A percentile compares a stretch with the other conserved stretches of the same genome.
Conservation (phyloP, 2,888 invertebrate genomes). For the Cremastobaeus sp. region DNA sequence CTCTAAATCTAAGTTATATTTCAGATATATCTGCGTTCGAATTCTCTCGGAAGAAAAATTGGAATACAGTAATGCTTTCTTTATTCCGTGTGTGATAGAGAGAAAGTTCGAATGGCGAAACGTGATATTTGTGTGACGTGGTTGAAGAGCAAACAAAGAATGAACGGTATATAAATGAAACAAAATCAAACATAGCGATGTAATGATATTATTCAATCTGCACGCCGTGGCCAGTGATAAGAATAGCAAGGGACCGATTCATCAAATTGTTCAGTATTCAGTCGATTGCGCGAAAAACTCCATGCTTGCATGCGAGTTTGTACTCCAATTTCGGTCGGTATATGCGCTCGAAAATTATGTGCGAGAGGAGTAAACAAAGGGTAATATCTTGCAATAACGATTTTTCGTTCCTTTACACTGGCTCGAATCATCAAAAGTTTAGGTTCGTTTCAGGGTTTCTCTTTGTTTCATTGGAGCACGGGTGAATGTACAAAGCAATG, state of each 20-base stretch:
- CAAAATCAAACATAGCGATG: slow-evolving; percentile 49
- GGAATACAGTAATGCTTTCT: slow-evolving; percentile 48
- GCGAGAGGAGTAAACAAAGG: background rate
- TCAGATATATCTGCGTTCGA: slow-evolving; percentile 9
- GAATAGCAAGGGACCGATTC: background rate
- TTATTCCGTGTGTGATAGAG: slow-evolving; percentile 36
- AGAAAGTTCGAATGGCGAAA: slow-evolving; percentile 30
- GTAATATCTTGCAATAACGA: slow-evolving; percentile 10
- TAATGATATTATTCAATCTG: background rate
- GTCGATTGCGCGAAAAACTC: background rate
- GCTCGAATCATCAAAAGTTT: slow-evolving; percentile 2
- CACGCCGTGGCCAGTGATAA: slow-evolving; percentile 17
- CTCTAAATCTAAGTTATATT: background rate
- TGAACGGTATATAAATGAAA: slow-evolving; percentile 21
- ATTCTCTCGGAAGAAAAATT: slow-evolving; percentile 35
- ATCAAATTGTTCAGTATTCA: background rate
- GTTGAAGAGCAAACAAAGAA: background rate
- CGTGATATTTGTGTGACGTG: slow-evolving; percentile 27
- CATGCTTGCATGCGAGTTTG: background rate
- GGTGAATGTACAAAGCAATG: slow-evolving; percentile 79
- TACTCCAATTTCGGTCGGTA: background rate
- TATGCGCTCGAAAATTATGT: background rate
- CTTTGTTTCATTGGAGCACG: slow-evolving; percentile 77
- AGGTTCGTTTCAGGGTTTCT: slow-evolving; percentile 60
- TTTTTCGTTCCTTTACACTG: slow-evolving; percentile 13